phyloP scores from a whole-genome alignment of 2,888 invertebrate genomes.

The Parasteatoda lunata region DNA sequence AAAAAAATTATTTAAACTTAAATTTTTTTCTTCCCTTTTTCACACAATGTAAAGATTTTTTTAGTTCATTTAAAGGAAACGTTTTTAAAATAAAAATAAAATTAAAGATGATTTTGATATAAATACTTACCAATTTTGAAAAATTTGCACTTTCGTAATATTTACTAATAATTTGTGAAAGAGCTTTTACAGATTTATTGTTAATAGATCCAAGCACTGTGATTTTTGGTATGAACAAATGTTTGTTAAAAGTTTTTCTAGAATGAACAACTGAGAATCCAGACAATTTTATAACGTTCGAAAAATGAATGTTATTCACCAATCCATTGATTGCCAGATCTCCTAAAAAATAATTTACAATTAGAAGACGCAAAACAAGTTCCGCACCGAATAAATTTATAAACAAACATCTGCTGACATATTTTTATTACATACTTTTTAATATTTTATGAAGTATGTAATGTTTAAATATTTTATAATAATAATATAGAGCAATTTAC shows the following conservation, averaged over 20 bases:
- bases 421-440: too few species aligned
- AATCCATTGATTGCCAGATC: neutral
- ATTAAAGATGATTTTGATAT: neutral
- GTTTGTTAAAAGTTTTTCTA: constrained; percentile 1
- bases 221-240: constrained; percentile 8
- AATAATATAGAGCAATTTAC: too few species aligned
- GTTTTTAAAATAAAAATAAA: neutral
- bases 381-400: too few species aligned
- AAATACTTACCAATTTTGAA: constrained; percentile 8
- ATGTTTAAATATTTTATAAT: too few species aligned
- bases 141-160: constrained; percentile 5
- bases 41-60: neutral
- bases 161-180: constrained; percentile 8
- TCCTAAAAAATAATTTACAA: constrained; percentile 8
- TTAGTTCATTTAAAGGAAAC: neutral
- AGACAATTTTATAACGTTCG: constrained; percentile 4
- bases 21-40: too few species aligned
- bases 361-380: too few species aligned
- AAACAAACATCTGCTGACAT: too few species aligned
- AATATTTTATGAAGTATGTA: too few species aligned
- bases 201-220: neutral
- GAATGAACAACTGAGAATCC: neutral
- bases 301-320: constrained; percentile 8
- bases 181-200: neutral
- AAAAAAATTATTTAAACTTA: too few species aligned